Percentiles rank a stretch among this genome's conserved stretches.
Conservation (phyloP, 2,888 invertebrate genomes). For the Agrotis ipsilon region DNA sequence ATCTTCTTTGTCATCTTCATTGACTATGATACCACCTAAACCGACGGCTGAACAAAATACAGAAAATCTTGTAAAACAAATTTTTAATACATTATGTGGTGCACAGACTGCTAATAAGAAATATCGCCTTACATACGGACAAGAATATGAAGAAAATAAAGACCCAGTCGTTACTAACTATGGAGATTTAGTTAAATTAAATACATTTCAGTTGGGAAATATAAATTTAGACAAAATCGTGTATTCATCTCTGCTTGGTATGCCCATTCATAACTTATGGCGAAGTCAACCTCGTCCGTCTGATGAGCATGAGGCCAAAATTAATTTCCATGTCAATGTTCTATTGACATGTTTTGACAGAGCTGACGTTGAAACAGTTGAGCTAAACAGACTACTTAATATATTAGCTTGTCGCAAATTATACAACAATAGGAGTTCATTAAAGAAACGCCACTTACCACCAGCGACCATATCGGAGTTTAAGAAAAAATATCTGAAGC, state of each 20-base stretch:
- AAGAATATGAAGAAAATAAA: slow-evolving; percentile 81
- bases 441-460: slow-evolving; percentile 76
- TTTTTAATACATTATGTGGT: slow-evolving; percentile 79
- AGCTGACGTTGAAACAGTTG: slow-evolving; percentile 81
- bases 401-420: slow-evolving; percentile 84
- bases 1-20: slow-evolving; percentile 69
- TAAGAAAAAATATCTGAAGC: slow-evolving; percentile 84
- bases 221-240: slow-evolving; percentile 82
- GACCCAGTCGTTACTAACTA: slow-evolving; percentile 82
- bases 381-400: slow-evolving; percentile 81
- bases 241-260: slow-evolving; percentile 74
- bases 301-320: slow-evolving; percentile 80
- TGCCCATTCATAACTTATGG: slow-evolving; percentile 85
- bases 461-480: slow-evolving; percentile 78
- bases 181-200: slow-evolving; percentile 80
- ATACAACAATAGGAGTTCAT: slow-evolving; percentile 84
- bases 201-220: slow-evolving; percentile 83
- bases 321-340: slow-evolving; percentile 84
- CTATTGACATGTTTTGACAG: slow-evolving; percentile 84
- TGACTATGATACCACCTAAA: slow-evolving; percentile 64
- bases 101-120: slow-evolving; percentile 75
- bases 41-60: slow-evolving; percentile 69
- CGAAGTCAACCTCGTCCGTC: slow-evolving; percentile 66
- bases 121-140: slow-evolving; percentile 82
- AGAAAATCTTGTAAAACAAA: slow-evolving; percentile 76